Evolutionary conservation across 2,113 vertebrate genomes (phyloP).

Genomic region (Psittacus erithacus): DNA sequence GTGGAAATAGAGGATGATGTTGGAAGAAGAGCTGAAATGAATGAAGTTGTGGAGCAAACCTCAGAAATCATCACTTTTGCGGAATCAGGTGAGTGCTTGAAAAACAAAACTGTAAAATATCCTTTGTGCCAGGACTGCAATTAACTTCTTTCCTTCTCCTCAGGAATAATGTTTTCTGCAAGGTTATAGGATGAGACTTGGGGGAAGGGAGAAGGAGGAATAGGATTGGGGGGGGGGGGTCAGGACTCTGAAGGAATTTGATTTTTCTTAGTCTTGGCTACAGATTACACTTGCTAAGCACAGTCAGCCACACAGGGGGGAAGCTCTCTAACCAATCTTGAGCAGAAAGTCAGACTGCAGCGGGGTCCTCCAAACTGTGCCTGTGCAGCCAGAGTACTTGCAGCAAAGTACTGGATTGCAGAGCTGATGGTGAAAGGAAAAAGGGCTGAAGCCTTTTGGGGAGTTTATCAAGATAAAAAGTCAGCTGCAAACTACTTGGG

Average conservation of each 20-base stretch:
- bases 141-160: constrained; percentile 27
- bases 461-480: constrained; percentile 35
- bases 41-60: constrained; percentile 87
- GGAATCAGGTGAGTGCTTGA: constrained; percentile 89
- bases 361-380: constrained; percentile 40
- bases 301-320: constrained; percentile 38
- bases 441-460: constrained; percentile 23
- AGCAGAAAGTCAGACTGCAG: constrained; percentile 52
- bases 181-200: constrained; percentile 1
- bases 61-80: constrained; percentile 99
- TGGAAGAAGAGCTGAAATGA: constrained; percentile 82
- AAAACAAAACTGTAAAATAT: constrained; percentile 17
- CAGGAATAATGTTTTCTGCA: constrained; percentile 26
- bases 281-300: constrained; percentile 68
- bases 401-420: constrained; percentile 18
- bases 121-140: constrained; percentile 27
- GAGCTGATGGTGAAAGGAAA: constrained; percentile 24
- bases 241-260: constrained; percentile 35
- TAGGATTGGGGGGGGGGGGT: neutral
- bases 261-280: constrained; percentile 54
- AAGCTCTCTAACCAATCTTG: constrained; percentile 55
- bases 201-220: neutral
- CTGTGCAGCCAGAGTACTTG: constrained; percentile 31
- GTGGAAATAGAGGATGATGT: constrained; percentile 95
- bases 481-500: constrained; percentile 35